phyloP scores from a whole-genome alignment of 2,797 vertebrate genomes.

The Crypturellus tataupa region DNA sequence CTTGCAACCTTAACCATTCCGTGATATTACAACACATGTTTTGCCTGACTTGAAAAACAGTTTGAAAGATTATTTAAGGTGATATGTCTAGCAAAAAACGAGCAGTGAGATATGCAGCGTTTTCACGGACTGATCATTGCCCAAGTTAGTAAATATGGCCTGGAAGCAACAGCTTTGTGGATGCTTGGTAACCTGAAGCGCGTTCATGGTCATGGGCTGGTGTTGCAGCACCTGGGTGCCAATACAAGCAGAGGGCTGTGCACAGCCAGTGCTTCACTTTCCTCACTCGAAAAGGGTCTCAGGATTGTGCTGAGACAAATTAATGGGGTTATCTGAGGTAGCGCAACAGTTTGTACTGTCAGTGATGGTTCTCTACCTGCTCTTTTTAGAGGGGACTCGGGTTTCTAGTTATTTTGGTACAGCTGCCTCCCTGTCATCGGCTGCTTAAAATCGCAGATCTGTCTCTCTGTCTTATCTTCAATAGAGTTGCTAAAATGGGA shows the following conservation, averaged over 20 bases:
- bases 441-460: constrained; percentile 8
- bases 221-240: constrained; percentile 10
- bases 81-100: not conserved
- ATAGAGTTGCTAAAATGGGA: constrained; percentile 23
- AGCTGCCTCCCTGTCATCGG: not conserved
- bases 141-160: constrained; percentile 43
- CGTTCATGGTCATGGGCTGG: not conserved
- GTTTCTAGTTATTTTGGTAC: constrained; percentile 53
- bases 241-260: not conserved
- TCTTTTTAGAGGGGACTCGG: constrained; percentile 65
- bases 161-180: not conserved
- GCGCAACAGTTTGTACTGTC: not conserved
- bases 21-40: not conserved
- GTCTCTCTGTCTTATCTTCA: constrained; percentile 11
- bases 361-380: not conserved
- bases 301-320: not conserved
- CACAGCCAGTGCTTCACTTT: constrained; percentile 17
- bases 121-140: not conserved
- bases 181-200: constrained; percentile 4
- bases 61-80: not conserved
- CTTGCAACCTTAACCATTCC: too few species aligned
- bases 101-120: not conserved
- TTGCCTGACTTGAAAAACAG: not conserved
- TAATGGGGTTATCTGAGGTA: not conserved
- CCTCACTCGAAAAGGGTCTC: not conserved